These are phyloP conservation scores for Ceratina calcarata DNA, from an alignment of 1,140 invertebrate genomes.

Conservation along the genomic window DNA sequence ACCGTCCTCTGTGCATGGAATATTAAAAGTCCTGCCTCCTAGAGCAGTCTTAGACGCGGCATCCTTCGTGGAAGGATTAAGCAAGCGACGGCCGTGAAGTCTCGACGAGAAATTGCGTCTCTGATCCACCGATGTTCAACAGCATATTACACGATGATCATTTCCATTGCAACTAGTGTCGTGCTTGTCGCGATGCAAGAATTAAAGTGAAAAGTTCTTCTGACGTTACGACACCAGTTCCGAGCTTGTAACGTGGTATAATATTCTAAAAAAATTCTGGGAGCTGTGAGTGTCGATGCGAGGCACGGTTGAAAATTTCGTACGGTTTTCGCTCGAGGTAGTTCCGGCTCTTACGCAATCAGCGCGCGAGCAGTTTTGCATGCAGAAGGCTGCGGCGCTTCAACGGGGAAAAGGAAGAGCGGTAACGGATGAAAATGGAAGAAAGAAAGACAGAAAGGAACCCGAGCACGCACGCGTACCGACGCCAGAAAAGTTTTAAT, in stretches of 20 bases:
- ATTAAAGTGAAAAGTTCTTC: neutral
- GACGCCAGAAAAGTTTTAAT: slow-evolving; percentile 31
- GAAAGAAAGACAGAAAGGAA: slow-evolving; percentile 43
- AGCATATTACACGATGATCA: neutral
- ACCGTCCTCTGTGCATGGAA: slow-evolving; percentile 21
- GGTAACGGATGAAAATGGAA: neutral
- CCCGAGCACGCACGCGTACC: slow-evolving; percentile 34
- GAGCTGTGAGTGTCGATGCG: neutral
- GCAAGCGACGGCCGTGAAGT: slow-evolving; percentile 30
- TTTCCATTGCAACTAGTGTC: neutral
- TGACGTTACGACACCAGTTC: no score
- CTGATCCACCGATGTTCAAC: neutral
- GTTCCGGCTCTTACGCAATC: slow-evolving; percentile 20
- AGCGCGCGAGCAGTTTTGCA: neutral
- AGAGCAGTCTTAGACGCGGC: slow-evolving; percentile 18
- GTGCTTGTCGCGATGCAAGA: neutral
- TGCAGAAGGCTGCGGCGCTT: slow-evolving; percentile 35
- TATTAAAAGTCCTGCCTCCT: slow-evolving; percentile 33
- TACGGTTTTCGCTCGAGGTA: neutral
- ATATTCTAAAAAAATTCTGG: neutral
- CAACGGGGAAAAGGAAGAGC: neutral
- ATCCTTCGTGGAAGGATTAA: slow-evolving; percentile 48
- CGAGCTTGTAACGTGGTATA: no score
- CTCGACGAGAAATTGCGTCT: slow-evolving; percentile 30
- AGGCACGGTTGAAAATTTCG: neutral